These are phyloP conservation scores for Standfussiana lucernea DNA, from an alignment of 2,888 invertebrate genomes.

Conservation along the genomic window DNA sequence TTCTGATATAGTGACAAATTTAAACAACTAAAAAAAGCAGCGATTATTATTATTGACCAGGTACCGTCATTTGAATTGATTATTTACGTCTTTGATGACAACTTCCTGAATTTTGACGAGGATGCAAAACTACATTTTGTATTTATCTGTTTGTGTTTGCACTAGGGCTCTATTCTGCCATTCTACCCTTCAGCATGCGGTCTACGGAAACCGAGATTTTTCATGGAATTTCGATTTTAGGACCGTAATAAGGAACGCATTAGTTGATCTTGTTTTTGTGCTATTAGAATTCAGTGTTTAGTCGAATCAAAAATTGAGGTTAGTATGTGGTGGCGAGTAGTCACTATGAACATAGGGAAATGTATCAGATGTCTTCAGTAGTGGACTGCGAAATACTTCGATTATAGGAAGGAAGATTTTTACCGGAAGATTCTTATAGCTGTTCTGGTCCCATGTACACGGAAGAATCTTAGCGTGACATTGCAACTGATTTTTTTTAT, in stretches of 20 bases:
- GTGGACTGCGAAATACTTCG: neutral
- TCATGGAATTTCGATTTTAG: neutral
- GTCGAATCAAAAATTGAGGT: neutral
- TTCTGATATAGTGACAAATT: too few species aligned
- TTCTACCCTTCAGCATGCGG: neutral
- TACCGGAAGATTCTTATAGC: conserved; percentile 13
- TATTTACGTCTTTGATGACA: too few species aligned
- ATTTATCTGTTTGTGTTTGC: neutral
- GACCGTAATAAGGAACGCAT: neutral
- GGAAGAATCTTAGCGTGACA: conserved; percentile 48
- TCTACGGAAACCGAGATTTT: neutral
- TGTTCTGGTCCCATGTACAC: conserved; percentile 21
- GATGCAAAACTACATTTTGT: too few species aligned
- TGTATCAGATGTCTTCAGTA: neutral
- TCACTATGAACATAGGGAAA: neutral
- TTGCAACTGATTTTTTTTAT: conserved; percentile 37
- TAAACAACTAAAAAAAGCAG: too few species aligned
- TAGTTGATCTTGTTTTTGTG: neutral
- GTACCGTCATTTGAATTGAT: too few species aligned
- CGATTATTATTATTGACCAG: too few species aligned
- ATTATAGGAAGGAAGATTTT: conserved; percentile 10
- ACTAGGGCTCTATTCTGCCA: neutral
- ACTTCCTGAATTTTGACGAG: too few species aligned
- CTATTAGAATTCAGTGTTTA: neutral
- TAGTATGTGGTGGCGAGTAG: neutral